Evolutionary conservation across 2,888 invertebrate genomes (phyloP), one percentile per base, ranked within the genome.

Genomic region (Cheilosia grossa): DNA sequence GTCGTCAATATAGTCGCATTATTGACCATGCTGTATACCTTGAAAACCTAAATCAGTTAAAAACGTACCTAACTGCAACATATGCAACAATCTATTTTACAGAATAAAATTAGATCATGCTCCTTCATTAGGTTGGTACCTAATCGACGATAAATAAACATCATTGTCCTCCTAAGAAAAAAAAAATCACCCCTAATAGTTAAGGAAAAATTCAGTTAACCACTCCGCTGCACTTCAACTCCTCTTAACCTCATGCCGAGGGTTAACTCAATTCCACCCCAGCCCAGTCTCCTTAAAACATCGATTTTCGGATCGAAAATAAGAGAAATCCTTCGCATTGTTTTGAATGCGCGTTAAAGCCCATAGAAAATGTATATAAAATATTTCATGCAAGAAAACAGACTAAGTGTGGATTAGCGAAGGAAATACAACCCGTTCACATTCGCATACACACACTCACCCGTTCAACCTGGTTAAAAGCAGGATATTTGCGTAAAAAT

Each of bases 381-480:
- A 54, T 69, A 63, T 53, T 44, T 73, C 37, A 59, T 49, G 10
- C 53, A 75, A 80, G 70, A 83, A 83, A 75, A 51, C 83, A 83
- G 83, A 83, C 83, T 83, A 88, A 81, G 80, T 85, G 67, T 81
- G 61, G 85, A 85, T 85, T 85, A 85, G 54, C 75, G 37, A 69
- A 81, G 67, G 74, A 61, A 67, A 72, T 58, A 81, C 10, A 54
- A 59, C 59, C 49, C 51, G 24, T 27, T 51, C 51, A 27, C 3
- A 49, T 19, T 4, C 21, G 24, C 2, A 33, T 19, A 27, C 61
- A 72, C 54, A 47, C 51, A 47, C 27, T 40, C 51, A 19, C 56
- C n/a, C 19, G 15, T 30, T 6, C 44, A 44, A 10, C 4, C 7
- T 15, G 17, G 27, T 21, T 58, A 59, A 64, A 85, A 70, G 58